phyloP scores from a whole-genome alignment of 2,888 invertebrate species.

The Pherbina coryleti region DNA sequence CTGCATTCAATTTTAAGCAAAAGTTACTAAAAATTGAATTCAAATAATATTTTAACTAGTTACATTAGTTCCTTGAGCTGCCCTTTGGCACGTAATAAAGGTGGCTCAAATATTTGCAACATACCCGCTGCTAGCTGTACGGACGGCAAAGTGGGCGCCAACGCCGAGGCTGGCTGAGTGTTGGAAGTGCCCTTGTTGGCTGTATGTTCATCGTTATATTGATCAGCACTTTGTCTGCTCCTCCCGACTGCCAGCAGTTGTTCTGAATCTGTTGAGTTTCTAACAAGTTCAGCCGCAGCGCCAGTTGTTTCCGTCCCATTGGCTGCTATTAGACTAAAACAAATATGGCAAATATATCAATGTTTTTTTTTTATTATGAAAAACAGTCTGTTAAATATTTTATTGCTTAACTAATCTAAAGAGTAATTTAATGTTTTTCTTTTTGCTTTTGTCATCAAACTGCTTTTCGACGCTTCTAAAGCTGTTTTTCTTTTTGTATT shows the following conservation, averaged over 20 bases:
- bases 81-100: slow-evolving; percentile 56
- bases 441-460: too few relatives aligned
- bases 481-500: neutral
- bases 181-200: neutral
- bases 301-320: slow-evolving; percentile 39
- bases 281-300: slow-evolving; percentile 14
- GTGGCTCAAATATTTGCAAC: slow-evolving; percentile 62
- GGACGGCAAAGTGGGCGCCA: slow-evolving; percentile 53
- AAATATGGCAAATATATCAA: neutral
- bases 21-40: slow-evolving; percentile 24
- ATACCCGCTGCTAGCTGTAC: slow-evolving; percentile 61
- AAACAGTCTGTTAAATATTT: too few relatives aligned
- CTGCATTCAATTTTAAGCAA: slow-evolving; percentile 47
- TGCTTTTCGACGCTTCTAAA: neutral
- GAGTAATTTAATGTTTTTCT: too few relatives aligned
- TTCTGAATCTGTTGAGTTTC: neutral
- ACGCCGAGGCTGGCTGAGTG: slow-evolving; percentile 4
- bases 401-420: too few relatives aligned
- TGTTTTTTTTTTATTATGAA: too few relatives aligned
- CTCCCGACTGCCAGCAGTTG: neutral
- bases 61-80: slow-evolving; percentile 67
- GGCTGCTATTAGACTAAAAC: slow-evolving; percentile 37
- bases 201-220: neutral
- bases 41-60: neutral
- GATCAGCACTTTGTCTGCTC: neutral